These are phyloP conservation scores for Lepidurus couesii DNA, from an alignment of 1,140 invertebrate genomes.

Conservation along the genomic window DNA sequence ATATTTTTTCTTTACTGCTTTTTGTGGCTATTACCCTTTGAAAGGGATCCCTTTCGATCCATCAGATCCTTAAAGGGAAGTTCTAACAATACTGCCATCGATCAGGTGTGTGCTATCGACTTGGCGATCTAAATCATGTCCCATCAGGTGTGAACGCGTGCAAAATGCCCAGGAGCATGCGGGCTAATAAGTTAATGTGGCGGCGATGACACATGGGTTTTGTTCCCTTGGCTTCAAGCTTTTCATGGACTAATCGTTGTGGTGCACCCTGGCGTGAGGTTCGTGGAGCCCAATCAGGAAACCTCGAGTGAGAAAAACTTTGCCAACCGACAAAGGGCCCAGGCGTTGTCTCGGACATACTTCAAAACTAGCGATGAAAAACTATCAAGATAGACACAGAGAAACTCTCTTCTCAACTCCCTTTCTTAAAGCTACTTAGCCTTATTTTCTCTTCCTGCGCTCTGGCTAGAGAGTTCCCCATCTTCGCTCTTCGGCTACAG, in stretches of 20 bases:
- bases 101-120: not conserved
- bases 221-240: not conserved
- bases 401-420: no score
- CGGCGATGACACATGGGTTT: slow-evolving; percentile 8
- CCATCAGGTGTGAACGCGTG: slow-evolving; percentile 3
- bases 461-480: no score
- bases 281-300: not conserved
- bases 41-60: no score
- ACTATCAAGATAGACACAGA: no score
- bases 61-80: not conserved
- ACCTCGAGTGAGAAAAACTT: not conserved
- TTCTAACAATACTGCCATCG: slow-evolving; percentile 10
- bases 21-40: no score
- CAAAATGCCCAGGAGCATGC: slow-evolving; percentile 6
- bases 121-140: not conserved
- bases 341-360: no score
- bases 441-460: no score
- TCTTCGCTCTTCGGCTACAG: no score
- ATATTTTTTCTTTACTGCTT: no score
- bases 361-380: no score
- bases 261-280: not conserved
- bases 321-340: not conserved
- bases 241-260: not conserved
- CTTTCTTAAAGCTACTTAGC: no score
- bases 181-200: slow-evolving; percentile 22